Base-by-base conservation (phyloP, 2,797 vertebrate species). In the Sebastes oblongus region DNA sequence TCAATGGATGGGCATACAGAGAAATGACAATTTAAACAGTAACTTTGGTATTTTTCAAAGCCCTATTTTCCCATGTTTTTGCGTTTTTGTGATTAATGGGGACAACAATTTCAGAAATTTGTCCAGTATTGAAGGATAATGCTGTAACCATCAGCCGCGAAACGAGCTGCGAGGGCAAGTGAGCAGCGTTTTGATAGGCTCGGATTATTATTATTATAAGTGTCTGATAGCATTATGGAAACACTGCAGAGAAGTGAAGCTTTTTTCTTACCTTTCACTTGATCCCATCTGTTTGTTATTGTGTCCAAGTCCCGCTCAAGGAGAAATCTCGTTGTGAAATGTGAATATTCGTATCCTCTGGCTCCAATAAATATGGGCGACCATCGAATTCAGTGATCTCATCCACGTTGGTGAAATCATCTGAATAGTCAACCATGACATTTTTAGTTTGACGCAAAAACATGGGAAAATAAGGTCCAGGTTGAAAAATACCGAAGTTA, bases 61-160 rank as follows among this genome's bases (percentile, higher is more conserved):
- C 52, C 52, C 52, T 22, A 54, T 54, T n/a, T 54, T n/a, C 20
- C 20, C n/a, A 22, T 54, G 52, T 54, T 54, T 52, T 52, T 52
- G 20, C 3, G 0, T 52, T 2, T 52, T n/a, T 0, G 18, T 10
- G 4, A 10, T 52, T 52, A 52, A 52, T 52, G 8, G 50, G 50
- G 50, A n/a, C 8, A n/a, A 52, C 8, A 52, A 2, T 52, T 52
- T 52, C 20, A 10, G 18, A 52, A 20, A 52, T 52, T 52, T 5
- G 50, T 52, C 20, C 20, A 52, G 20, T 52, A 52, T 52, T 54
- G n/a, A 54, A n/a, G 18, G 50, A 52, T 4, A 52, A 52, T 4
- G 20, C n/a, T 22, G n/a, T 54, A 54, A 54, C n/a, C 16, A 18
- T 9, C n/a, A 11, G 52, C 46, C 8, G 18, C 8, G 46, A 50